Evolutionary conservation across 2,113 vertebrate genomes (phyloP).

Genomic region (Labrus mixtus): DNA sequence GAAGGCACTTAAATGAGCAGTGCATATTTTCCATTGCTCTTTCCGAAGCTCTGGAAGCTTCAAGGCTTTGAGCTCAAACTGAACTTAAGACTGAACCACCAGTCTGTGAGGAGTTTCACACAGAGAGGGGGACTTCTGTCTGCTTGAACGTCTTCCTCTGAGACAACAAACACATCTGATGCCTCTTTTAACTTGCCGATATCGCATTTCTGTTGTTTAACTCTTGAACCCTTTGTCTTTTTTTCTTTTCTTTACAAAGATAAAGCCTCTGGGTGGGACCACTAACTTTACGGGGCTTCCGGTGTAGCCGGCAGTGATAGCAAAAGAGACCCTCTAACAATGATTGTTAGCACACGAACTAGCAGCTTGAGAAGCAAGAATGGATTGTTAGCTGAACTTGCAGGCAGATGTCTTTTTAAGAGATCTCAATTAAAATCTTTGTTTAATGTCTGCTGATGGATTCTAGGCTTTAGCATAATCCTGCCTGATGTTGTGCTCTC

Average conservation of each 20-base stretch:
- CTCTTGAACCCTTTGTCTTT: neutral
- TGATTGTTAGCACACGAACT: too few species aligned
- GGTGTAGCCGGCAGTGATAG: neutral
- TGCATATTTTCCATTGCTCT: conserved; percentile 70
- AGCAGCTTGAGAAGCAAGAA: too few species aligned
- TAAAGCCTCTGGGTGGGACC: too few species aligned
- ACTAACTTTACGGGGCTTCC: too few species aligned
- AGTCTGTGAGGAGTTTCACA: conserved; percentile 12
- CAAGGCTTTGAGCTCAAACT: conserved; percentile 15
- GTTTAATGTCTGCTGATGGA: too few species aligned
- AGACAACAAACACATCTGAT: conserved; percentile 21
- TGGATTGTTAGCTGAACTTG: too few species aligned
- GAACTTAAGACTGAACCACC: conserved; percentile 1
- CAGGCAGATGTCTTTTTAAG: too few species aligned
- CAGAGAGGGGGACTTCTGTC: conserved; percentile 9
- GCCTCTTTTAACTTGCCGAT: conserved; percentile 12
- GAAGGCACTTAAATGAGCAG: conserved; percentile 54
- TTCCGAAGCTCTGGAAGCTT: conserved; percentile 54
- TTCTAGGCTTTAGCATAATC: too few species aligned
- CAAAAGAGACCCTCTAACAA: neutral
- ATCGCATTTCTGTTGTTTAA: conserved; percentile 6
- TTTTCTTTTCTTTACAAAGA: too few species aligned
- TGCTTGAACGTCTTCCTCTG: conserved; percentile 22
- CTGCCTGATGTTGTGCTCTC: too few species aligned
- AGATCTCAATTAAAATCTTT: too few species aligned